Percentiles rank a stretch among this genome's conserved stretches.
phyloP scores from a whole-genome alignment of 2,797 vertebrate species.

The Urosaurus nigricauda region DNA sequence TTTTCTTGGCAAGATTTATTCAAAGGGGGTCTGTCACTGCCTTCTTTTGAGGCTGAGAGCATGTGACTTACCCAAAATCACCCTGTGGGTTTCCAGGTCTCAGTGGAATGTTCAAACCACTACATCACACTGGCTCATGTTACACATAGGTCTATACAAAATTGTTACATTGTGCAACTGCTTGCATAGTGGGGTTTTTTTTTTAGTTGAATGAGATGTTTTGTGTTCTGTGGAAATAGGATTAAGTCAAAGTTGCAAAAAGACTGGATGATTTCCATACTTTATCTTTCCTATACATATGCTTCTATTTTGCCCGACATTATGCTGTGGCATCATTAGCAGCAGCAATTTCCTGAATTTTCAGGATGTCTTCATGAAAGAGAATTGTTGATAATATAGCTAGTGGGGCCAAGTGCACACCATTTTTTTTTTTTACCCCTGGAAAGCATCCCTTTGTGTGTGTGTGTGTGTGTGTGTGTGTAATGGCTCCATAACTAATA shows the following conservation, averaged over 20 bases:
- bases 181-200: neutral
- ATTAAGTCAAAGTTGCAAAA: constrained; percentile 43
- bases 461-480: too few relatives aligned
- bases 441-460: constrained; percentile 15
- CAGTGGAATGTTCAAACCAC: too few relatives aligned
- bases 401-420: neutral
- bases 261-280: neutral
- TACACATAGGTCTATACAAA: neutral
- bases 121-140: too few relatives aligned
- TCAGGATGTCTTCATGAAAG: constrained; percentile 18
- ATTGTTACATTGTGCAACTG: neutral
- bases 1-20: too few relatives aligned
- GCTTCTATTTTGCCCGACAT: constrained; percentile 12
- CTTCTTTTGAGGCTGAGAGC: too few relatives aligned
- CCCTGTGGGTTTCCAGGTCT: too few relatives aligned
- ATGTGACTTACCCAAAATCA: too few relatives aligned
- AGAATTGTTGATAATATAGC: constrained; percentile 28
- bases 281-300: constrained; percentile 25
- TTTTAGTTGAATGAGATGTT: neutral
- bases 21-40: too few relatives aligned
- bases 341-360: constrained; percentile 3
- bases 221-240: neutral
- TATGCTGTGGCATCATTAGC: constrained; percentile 11
- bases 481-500: constrained; percentile 29
- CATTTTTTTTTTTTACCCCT: neutral